Evolutionary conservation across 2,113 vertebrate species (phyloP).

Genomic region (Trichechus manatus): DNA sequence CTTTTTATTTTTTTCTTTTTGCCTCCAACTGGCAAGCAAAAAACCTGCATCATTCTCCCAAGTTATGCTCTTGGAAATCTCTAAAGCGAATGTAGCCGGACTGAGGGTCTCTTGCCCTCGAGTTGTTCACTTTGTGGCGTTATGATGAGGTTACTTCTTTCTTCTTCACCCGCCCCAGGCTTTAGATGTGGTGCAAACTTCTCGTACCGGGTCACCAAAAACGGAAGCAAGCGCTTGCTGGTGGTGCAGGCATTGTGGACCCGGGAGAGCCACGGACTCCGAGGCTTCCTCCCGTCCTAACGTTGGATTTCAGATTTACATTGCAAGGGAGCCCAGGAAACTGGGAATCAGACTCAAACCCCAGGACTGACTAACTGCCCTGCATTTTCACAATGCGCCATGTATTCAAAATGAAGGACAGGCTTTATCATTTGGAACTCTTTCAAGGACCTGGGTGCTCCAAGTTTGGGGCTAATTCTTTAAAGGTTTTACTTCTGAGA

Average conservation of each 20-base stretch:
- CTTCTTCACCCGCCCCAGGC: slow-evolving; percentile 23
- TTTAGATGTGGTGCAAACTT: slow-evolving; percentile 65
- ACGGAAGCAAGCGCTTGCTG: slow-evolving; percentile 49
- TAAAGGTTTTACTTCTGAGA: slow-evolving; percentile 85
- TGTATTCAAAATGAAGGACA: slow-evolving; percentile 86
- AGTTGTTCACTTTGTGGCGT: slow-evolving; percentile 68
- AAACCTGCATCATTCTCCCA: slow-evolving; percentile 63
- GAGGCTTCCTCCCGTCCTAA: slow-evolving; percentile 70
- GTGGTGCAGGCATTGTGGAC: slow-evolving; percentile 45
- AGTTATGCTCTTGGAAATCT: slow-evolving; percentile 71
- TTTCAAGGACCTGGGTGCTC: slow-evolving; percentile 85
- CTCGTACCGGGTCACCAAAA: slow-evolving; percentile 74
- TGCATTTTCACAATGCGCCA: slow-evolving; percentile 82
- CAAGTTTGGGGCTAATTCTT: slow-evolving; percentile 85
- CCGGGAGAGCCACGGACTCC: slow-evolving; percentile 63
- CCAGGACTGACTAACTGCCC: slow-evolving; percentile 86
- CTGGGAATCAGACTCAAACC: slow-evolving; percentile 85
- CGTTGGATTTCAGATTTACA: slow-evolving; percentile 87
- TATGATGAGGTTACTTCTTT: slow-evolving; percentile 42
- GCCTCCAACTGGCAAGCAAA: slow-evolving; percentile 38
- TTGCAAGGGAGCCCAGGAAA: slow-evolving; percentile 83
- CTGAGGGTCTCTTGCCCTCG: slow-evolving; percentile 27
- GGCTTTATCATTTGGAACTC: slow-evolving; percentile 87
- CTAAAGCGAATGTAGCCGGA: slow-evolving; percentile 58
- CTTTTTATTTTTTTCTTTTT: slow-evolving; percentile 23